phyloP scores from a whole-genome alignment of 2,888 invertebrate species.

The Andrena bicolor region DNA sequence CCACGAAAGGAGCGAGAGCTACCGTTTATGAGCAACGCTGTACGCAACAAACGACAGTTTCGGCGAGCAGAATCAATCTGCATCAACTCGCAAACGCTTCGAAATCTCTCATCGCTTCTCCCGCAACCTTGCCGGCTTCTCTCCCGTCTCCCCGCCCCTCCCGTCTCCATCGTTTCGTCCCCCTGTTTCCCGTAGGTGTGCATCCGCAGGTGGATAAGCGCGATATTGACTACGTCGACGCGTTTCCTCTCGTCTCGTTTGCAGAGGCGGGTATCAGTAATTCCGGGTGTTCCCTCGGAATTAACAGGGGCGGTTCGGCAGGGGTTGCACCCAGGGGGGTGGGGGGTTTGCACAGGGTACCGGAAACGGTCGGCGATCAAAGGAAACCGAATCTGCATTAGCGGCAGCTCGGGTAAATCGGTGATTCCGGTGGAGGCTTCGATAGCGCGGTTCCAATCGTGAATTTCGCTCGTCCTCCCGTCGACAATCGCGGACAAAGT shows the following conservation, averaged over 20 bases:
- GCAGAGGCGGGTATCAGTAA: slow-evolving; percentile 53
- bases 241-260: slow-evolving; percentile 46
- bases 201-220: slow-evolving; percentile 20
- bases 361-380: slow-evolving; percentile 60
- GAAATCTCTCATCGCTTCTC: slow-evolving; percentile 51
- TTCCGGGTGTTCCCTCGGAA: slow-evolving; percentile 54
- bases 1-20: not conserved
- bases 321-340: slow-evolving; percentile 17
- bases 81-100: slow-evolving; percentile 58
- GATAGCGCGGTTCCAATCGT: not conserved
- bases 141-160: not conserved
- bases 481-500: not conserved
- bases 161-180: not conserved
- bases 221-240: slow-evolving; percentile 43
- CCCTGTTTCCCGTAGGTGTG: slow-evolving; percentile 10
- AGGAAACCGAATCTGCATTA: slow-evolving; percentile 54
- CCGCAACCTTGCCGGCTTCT: not conserved
- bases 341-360: slow-evolving; percentile 51
- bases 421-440: slow-evolving; percentile 14
- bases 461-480: not conserved
- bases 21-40: not conserved
- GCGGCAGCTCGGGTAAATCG: slow-evolving; percentile 29
- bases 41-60: slow-evolving; percentile 50
- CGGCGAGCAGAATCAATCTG: slow-evolving; percentile 74
- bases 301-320: slow-evolving; percentile 44